Evolutionary conservation across 2,888 invertebrate species (phyloP), one percentile per base, ranked within the genome.

Genomic region (Scaptomyza caliginosa): DNA sequence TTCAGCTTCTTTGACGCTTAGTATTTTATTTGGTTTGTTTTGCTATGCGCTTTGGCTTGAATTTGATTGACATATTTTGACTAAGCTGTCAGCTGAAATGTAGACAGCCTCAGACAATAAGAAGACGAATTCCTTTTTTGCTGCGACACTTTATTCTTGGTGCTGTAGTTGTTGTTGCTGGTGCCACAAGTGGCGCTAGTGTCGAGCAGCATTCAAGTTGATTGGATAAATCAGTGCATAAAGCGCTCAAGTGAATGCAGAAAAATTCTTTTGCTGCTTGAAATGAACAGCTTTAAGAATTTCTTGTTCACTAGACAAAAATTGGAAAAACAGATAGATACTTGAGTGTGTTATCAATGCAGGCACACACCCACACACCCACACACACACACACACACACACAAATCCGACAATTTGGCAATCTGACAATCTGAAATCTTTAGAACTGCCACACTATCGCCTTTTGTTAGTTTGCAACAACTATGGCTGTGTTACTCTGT

Each of bases 11-110:
- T 65, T 71, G 57, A 62, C 57, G 46, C 40, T 24, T 28, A 39
- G 63, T 42, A 54, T 70, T 55, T 65, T 55, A 46, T 66, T 65
- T 77, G 67, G 60, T 72, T 79, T 79, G 68, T 64, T 64, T 68
- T 67, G 54, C 34, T 45, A n/a, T 48, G 50, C 58, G 51, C 34
- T 58, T 56, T 51, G 40, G 52, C 3, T 42, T 62, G 55, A 64
- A 57, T 59, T 81, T 87, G 86, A 82, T 82, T 82, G 82, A 75
- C 82, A 82, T 81, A 82, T 82, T 82, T 87, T 87, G 68, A 71
- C 67, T 75, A 83, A 87, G 82, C 88, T 82, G 73, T 71, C 75
- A 67, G 70, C 62, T 55, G 51, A 72, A 60, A 75, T 70, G 75
- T 66, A 69, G 69, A 77, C 74, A 58, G 57, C 28, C 50, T 46